phyloP scores from a whole-genome alignment of 23 tunicate species.

The Aplidium turbinatum region DNA sequence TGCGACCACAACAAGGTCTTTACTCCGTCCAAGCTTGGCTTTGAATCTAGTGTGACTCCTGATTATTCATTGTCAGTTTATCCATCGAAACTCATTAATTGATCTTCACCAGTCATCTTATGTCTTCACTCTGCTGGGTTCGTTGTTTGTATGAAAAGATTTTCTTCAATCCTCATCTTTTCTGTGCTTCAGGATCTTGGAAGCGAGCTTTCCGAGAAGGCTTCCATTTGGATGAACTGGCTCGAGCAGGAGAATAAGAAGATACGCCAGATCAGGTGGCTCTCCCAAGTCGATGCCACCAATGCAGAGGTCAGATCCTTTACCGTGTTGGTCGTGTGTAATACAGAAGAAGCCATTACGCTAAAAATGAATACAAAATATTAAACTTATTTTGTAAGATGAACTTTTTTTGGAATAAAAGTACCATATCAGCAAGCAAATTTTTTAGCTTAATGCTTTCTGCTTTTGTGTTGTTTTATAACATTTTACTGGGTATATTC shows the following conservation, averaged over 20 bases:
- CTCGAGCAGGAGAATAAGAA: slow-evolving; percentile 57
- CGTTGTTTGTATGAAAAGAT: too few relatives aligned
- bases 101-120: too few relatives aligned
- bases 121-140: too few relatives aligned
- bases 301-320: not conserved
- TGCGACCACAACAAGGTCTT: too few relatives aligned
- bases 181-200: slow-evolving; percentile 42
- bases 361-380: too few relatives aligned
- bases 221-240: slow-evolving; percentile 65
- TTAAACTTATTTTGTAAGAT: not conserved
- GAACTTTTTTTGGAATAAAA: not conserved
- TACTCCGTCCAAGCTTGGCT: too few relatives aligned
- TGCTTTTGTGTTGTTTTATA: too few relatives aligned
- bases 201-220: slow-evolving; percentile 39
- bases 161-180: too few relatives aligned
- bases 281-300: slow-evolving; percentile 25
- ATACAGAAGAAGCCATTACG: too few relatives aligned
- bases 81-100: too few relatives aligned
- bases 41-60: not conserved
- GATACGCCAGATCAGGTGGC: slow-evolving; percentile 52
- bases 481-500: too few relatives aligned
- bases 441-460: not conserved
- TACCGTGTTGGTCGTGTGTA: not conserved
- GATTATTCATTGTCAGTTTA: not conserved
- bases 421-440: not conserved